Evolutionary conservation across 1,140 invertebrate species (phyloP).

Genomic region (Ctenoplectra terminalis): DNA sequence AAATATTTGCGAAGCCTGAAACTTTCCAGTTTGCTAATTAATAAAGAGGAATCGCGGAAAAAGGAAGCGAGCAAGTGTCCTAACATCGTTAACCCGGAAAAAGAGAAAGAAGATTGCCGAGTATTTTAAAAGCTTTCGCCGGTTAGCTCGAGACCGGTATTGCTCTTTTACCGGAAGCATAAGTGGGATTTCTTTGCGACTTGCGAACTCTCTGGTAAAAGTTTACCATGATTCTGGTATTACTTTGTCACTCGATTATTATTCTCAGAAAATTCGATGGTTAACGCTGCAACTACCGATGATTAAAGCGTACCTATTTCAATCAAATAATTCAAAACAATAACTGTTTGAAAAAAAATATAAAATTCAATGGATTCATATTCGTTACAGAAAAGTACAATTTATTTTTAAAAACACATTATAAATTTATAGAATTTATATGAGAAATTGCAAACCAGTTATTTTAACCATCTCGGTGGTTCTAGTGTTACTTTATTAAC

Average conservation of each 20-base stretch:
- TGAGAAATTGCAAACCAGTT: too few relatives aligned
- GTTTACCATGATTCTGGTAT: neutral
- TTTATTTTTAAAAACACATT: too few relatives aligned
- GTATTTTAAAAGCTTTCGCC: slow-evolving; percentile 50
- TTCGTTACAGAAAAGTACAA: too few relatives aligned
- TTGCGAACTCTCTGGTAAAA: neutral
- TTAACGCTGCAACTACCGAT: too few relatives aligned
- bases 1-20: neutral
- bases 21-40: neutral
- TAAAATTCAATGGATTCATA: too few relatives aligned
- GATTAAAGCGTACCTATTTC: too few relatives aligned
- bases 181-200: slow-evolving; percentile 28
- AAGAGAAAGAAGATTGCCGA: slow-evolving; percentile 48
- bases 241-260: neutral
- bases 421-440: too few relatives aligned
- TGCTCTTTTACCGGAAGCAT: slow-evolving; percentile 39
- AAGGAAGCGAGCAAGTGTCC: slow-evolving; percentile 25
- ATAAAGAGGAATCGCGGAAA: slow-evolving; percentile 19
- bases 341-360: too few relatives aligned
- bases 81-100: slow-evolving; percentile 43
- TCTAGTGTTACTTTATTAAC: too few relatives aligned
- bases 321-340: too few relatives aligned
- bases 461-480: too few relatives aligned
- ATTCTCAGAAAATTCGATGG: too few relatives aligned
- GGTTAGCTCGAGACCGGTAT: slow-evolving; percentile 24